phyloP scores from a whole-genome alignment of 2,113 vertebrate genomes.

The Corythornis vintsioides region DNA sequence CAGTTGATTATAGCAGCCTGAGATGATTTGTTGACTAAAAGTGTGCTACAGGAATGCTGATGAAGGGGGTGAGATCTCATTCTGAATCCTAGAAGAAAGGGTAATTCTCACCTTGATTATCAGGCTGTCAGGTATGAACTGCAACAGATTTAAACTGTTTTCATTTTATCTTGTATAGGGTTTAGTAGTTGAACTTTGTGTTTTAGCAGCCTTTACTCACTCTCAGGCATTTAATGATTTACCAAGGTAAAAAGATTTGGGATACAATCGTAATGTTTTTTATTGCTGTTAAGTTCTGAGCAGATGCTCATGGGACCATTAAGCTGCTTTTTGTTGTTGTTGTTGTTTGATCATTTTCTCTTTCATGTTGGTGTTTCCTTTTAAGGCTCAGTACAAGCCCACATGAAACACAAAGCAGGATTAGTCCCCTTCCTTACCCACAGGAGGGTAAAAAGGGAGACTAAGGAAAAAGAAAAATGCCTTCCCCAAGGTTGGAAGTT shows the following conservation, averaged over 20 bases:
- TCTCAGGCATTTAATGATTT: background rate
- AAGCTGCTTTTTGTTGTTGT: background rate
- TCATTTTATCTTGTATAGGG: background rate
- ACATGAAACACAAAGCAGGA: no score
- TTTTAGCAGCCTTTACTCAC: background rate
- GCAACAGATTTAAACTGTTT: background rate
- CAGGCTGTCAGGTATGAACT: background rate
- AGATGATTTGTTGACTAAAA: background rate
- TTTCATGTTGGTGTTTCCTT: background rate
- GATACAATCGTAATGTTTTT: background rate
- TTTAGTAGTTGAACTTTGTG: background rate
- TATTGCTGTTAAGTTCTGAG: background rate
- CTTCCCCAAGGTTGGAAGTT: no score
- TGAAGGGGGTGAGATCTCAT: background rate
- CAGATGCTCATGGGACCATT: background rate
- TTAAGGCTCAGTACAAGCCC: no score
- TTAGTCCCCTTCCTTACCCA: no score
- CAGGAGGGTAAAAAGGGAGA: no score
- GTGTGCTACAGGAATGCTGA: background rate
- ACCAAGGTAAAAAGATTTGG: background rate
- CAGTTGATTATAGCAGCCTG: background rate
- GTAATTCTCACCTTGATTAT: background rate
- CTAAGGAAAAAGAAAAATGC: no score
- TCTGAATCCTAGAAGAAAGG: background rate
- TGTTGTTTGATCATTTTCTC: background rate